phyloP scores from a whole-genome alignment of 2,888 invertebrate genomes.

The Argynnis bischoffii region DNA sequence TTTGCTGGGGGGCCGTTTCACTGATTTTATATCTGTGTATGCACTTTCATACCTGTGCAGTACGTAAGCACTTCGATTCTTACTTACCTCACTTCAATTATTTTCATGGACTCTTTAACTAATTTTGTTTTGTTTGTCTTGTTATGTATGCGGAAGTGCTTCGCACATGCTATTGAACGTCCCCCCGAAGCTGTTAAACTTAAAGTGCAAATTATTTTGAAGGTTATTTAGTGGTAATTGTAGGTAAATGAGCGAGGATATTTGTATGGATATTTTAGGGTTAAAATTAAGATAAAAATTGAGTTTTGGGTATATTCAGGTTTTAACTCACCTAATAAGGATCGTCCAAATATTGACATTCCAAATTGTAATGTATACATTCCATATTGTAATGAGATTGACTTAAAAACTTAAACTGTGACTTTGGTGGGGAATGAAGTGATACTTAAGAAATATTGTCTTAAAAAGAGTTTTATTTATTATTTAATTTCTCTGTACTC shows the following conservation, averaged over 20 bases:
- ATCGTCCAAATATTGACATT: constrained; percentile 47
- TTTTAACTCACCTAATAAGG: constrained; percentile 11
- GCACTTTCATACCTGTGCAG: constrained; percentile 49
- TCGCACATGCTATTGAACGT: constrained; percentile 76
- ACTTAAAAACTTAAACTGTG: constrained; percentile 50
- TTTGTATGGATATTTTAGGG: constrained; percentile 70
- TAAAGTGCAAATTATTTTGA: constrained; percentile 76
- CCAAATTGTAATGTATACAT: constrained; percentile 49
- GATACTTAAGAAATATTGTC: constrained; percentile 62
- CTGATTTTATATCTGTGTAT: constrained; percentile 57
- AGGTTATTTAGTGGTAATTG: constrained; percentile 70
- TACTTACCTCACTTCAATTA: constrained; percentile 53
- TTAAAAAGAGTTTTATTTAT: constrained; percentile 63
- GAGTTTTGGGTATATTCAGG: constrained; percentile 16
- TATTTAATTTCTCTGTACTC: constrained; percentile 67
- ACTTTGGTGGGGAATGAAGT: constrained; percentile 72
- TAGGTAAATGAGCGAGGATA: constrained; percentile 59
- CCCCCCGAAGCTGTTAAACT: constrained; percentile 75
- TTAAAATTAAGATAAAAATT: constrained; percentile 53
- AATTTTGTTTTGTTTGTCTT: constrained; percentile 24
- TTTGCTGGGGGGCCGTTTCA: constrained; percentile 78
- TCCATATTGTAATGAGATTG: constrained; percentile 50
- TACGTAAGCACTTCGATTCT: constrained; percentile 70
- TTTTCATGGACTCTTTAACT: constrained; percentile 15
- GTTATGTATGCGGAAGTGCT: constrained; percentile 60